Evolutionary conservation across 2,888 invertebrate genomes (phyloP).

Genomic region (Acronicta leporina): DNA sequence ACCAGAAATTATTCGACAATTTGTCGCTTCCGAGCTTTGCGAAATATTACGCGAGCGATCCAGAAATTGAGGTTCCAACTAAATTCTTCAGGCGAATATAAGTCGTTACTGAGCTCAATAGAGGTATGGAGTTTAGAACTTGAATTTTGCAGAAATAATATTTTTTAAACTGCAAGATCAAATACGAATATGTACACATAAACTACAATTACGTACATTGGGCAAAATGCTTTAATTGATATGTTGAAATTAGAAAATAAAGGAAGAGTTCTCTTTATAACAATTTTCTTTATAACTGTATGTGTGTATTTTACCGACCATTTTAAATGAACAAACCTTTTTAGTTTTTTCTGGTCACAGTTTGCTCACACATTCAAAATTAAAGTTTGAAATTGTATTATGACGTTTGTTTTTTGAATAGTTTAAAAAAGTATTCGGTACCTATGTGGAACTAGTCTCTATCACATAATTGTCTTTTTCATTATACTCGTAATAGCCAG

Average conservation of each 20-base stretch:
- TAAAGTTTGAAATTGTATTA: neutral
- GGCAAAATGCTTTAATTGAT: conserved; percentile 7
- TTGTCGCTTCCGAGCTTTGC: neutral
- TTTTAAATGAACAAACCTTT: conserved; percentile 7
- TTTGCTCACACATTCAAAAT: neutral
- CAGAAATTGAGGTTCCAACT: neutral
- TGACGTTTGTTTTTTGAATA: too few species aligned
- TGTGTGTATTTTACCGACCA: conserved; percentile 19
- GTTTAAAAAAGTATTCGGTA: too few species aligned
- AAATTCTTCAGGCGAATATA: neutral
- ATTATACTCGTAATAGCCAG: too few species aligned
- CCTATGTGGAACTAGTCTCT: too few species aligned
- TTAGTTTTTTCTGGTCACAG: conserved; percentile 7
- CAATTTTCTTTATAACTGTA: neutral
- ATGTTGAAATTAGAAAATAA: conserved; percentile 17
- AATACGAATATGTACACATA: too few species aligned
- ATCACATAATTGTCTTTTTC: too few species aligned
- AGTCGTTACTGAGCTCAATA: neutral
- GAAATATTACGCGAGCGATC: conserved; percentile 6
- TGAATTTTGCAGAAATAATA: too few species aligned
- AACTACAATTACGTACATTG: too few species aligned
- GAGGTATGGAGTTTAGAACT: too few species aligned
- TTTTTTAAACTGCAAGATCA: too few species aligned
- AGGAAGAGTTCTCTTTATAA: conserved; percentile 17
- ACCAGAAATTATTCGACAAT: conserved; percentile 1